phyloP scores from a whole-genome alignment of 1,140 invertebrate genomes.

The Apis mellifera region DNA sequence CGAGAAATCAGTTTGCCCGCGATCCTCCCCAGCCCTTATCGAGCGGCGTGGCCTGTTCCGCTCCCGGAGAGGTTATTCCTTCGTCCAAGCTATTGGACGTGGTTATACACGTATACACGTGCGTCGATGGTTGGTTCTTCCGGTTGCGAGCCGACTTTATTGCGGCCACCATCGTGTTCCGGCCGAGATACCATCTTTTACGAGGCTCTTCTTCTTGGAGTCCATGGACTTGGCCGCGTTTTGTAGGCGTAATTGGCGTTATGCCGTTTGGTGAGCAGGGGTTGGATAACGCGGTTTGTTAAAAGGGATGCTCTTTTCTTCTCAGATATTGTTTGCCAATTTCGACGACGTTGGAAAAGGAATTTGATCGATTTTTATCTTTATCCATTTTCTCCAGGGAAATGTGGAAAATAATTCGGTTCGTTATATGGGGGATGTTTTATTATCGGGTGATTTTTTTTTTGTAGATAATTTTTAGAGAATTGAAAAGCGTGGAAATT shows the following conservation, averaged over 20 bases:
- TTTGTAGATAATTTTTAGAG: too few species aligned
- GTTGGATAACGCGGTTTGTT: not conserved
- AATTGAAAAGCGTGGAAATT: too few species aligned
- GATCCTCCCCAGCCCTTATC: constrained; percentile 36
- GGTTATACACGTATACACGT: not conserved
- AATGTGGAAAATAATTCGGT: too few species aligned
- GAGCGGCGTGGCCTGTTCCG: not conserved
- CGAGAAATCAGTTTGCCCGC: constrained; percentile 58
- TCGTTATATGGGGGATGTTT: too few species aligned
- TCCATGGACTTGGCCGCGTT: not conserved
- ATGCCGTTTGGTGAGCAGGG: not conserved
- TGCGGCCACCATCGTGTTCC: constrained; percentile 42
- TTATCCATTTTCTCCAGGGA: too few species aligned
- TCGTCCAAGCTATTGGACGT: not conserved
- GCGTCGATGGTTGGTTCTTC: not conserved
- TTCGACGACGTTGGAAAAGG: too few species aligned
- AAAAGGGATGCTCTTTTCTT: not conserved
- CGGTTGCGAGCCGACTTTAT: constrained; percentile 14
- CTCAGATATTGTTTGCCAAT: too few species aligned
- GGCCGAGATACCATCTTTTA: constrained; percentile 48
- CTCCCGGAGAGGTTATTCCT: not conserved
- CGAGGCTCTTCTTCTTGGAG: not conserved
- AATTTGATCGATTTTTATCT: too few species aligned
- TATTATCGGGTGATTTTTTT: too few species aligned
- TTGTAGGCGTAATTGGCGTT: not conserved